These are phyloP conservation scores for Epsilonema sp. DNA, from an alignment of 2,888 invertebrate genomes.

Conservation along the genomic window DNA sequence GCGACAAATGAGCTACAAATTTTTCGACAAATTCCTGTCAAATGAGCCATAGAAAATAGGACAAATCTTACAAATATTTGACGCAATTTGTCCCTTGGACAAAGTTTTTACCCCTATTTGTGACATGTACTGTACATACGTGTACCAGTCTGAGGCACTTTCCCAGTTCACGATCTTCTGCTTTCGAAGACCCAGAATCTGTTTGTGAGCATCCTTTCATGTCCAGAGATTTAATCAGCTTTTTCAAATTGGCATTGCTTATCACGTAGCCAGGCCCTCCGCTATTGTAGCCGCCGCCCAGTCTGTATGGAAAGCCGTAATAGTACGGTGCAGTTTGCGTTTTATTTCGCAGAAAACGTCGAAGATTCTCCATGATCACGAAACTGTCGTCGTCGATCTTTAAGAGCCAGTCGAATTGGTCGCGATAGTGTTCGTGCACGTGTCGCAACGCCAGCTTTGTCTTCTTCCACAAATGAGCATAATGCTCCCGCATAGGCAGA, in stretches of 20 bases:
- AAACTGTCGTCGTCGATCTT: constrained; percentile 7
- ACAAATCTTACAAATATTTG: too few relatives aligned
- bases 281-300: constrained; percentile 4
- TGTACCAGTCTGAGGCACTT: constrained; percentile 1
- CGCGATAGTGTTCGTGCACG: neutral
- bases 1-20: too few relatives aligned
- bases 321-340: neutral
- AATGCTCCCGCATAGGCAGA: constrained; percentile 1
- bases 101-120: too few relatives aligned
- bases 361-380: constrained; percentile 6
- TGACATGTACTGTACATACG: too few relatives aligned
- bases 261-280: constrained; percentile 6
- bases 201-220: neutral
- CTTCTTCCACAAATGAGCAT: constrained; percentile 5
- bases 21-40: too few relatives aligned
- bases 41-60: too few relatives aligned
- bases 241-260: neutral
- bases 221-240: neutral
- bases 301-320: neutral
- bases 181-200: neutral
- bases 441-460: constrained; percentile 1
- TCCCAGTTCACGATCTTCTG: constrained; percentile 1
- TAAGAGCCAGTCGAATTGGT: constrained; percentile 4
- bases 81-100: too few relatives aligned
- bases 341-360: neutral